Evolutionary conservation across 2,888 invertebrate species (phyloP).

Genomic region (Cistogaster globosa): DNA sequence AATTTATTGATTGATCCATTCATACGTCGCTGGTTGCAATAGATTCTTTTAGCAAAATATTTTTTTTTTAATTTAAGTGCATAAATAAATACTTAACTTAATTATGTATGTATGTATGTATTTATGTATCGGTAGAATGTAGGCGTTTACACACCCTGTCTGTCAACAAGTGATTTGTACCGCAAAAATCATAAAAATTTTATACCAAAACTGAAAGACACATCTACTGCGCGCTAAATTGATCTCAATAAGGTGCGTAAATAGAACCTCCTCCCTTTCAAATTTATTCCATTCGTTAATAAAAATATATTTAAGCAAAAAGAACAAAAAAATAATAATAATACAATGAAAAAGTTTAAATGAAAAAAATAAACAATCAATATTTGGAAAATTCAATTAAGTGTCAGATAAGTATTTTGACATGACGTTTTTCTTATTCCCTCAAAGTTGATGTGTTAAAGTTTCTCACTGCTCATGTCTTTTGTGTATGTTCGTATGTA

Average conservation of each 20-base stretch:
- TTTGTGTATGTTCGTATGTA: background rate
- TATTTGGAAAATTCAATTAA: conserved; percentile 57
- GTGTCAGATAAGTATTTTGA: conserved; percentile 58
- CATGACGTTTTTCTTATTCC: conserved; percentile 57
- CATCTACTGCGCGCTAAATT: conserved; percentile 30
- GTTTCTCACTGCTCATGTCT: conserved; percentile 63
- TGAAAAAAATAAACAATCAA: conserved; percentile 44
- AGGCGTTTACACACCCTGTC: conserved; percentile 69
- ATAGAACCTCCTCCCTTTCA: conserved; percentile 60
- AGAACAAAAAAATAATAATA: background rate
- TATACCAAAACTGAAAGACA: conserved; percentile 35
- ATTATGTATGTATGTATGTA: conserved; percentile 13
- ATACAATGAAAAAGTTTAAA: conserved; percentile 23
- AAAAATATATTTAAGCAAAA: background rate
- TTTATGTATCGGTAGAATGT: conserved; percentile 15
- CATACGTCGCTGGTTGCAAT: conserved; percentile 1
- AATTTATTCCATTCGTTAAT: conserved; percentile 36
- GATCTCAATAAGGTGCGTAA: conserved; percentile 66
- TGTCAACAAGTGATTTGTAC: conserved; percentile 67
- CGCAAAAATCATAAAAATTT: conserved; percentile 26
- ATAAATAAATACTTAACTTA: conserved; percentile 49
- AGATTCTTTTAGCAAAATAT: conserved; percentile 28
- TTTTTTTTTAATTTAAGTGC: conserved; percentile 37
- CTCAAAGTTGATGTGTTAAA: conserved; percentile 59
- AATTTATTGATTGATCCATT: conserved; percentile 31